phyloP scores from a whole-genome alignment of 2,888 invertebrate species.

The Drosophila paracracens region DNA sequence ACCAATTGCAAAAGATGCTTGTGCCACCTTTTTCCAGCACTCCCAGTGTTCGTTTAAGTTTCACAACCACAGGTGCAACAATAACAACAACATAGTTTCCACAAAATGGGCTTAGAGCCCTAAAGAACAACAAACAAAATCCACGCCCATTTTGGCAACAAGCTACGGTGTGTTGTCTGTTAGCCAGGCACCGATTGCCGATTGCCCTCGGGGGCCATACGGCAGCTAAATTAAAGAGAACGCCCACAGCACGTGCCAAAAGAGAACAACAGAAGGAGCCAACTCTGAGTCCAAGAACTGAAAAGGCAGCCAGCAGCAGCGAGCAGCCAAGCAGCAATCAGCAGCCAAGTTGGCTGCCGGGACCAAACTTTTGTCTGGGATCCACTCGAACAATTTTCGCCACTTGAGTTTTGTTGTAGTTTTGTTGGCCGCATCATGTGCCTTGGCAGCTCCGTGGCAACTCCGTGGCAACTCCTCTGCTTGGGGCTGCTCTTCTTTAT shows the following conservation, averaged over 20 bases:
- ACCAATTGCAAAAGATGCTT: background rate
- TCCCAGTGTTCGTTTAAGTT: slow-evolving; percentile 2
- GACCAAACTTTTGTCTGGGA: slow-evolving; percentile 47
- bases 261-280: slow-evolving; percentile 33
- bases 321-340: slow-evolving; percentile 47
- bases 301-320: slow-evolving; percentile 33
- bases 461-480: slow-evolving; percentile 9
- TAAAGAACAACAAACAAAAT: slow-evolving; percentile 20
- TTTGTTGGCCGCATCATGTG: slow-evolving; percentile 4
- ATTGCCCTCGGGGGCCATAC: slow-evolving; percentile 40
- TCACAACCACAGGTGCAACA: background rate
- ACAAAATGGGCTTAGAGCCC: slow-evolving; percentile 27
- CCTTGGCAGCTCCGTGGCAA: slow-evolving; percentile 4
- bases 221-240: slow-evolving; percentile 67
- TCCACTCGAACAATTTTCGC: slow-evolving; percentile 52
- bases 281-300: slow-evolving; percentile 18
- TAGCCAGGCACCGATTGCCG: slow-evolving; percentile 9
- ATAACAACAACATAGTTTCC: slow-evolving; percentile 57
- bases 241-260: slow-evolving; percentile 74
- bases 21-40: background rate
- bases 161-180: slow-evolving; percentile 16
- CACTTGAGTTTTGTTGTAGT: slow-evolving; percentile 59
- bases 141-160: slow-evolving; percentile 69
- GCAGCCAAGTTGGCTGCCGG: slow-evolving; percentile 75
- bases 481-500: slow-evolving; percentile 56